Percentiles rank a stretch among this genome's conserved stretches.
These are phyloP conservation scores for Limonius californicus DNA, from an alignment of 1,140 invertebrate species.

Conservation along the genomic window DNA sequence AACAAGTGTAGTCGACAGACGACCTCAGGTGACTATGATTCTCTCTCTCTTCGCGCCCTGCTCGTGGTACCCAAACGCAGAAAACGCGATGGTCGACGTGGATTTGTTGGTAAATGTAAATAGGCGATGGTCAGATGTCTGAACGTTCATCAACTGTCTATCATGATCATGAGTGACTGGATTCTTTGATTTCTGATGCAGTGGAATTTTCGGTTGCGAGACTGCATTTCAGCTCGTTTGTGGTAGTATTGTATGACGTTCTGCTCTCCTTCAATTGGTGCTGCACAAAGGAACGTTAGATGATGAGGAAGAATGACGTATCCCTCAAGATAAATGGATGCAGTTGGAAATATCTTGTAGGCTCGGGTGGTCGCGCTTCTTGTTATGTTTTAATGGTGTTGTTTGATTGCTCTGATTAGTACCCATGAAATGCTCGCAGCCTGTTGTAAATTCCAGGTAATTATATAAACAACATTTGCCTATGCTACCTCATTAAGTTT, in stretches of 20 bases:
- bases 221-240: conserved; percentile 24
- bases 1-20: no score
- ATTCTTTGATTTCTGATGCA: conserved; percentile 35
- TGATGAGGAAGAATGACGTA: background rate
- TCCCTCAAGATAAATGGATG: conserved; percentile 7
- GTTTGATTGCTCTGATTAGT: conserved; percentile 1
- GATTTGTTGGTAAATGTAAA: conserved; percentile 4
- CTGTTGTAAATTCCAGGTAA: background rate
- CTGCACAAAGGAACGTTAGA: background rate
- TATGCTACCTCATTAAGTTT: no score
- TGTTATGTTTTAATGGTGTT: background rate
- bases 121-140: conserved; percentile 31
- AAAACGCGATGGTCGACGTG: background rate
- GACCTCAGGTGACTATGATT: no score
- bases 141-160: conserved; percentile 40
- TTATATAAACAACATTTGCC: background rate
- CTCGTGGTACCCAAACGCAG: background rate
- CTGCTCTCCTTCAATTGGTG: no score
- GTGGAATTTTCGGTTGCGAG: conserved; percentile 31
- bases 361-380: background rate
- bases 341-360: conserved; percentile 4
- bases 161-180: conserved; percentile 38
- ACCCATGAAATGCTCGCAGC: background rate
- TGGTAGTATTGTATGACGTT: background rate
- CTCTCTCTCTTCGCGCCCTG: no score